Evolutionary conservation across 2,797 vertebrate species (phyloP).

Genomic region (Malacoctenus gilli): DNA sequence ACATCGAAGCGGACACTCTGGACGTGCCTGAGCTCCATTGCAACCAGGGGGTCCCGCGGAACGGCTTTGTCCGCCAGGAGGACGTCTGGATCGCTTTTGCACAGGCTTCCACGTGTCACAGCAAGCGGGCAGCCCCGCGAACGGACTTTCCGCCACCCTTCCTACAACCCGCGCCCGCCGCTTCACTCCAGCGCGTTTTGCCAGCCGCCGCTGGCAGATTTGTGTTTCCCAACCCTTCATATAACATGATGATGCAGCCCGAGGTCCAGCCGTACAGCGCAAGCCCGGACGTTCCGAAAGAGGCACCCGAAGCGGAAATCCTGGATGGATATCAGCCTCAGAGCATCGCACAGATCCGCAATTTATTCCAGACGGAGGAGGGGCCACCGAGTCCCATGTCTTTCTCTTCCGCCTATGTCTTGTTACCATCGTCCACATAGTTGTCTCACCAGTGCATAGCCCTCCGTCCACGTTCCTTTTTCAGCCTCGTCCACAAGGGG

Average conservation of each 20-base stretch:
- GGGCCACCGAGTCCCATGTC: not conserved
- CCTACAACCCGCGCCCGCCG: not conserved
- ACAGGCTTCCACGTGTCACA: constrained; percentile 4
- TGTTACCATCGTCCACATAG: constrained; percentile 30
- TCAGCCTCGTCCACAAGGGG: too few relatives aligned
- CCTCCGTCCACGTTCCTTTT: too few relatives aligned
- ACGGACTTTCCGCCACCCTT: not conserved
- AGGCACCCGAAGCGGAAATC: not conserved
- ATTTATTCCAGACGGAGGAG: not conserved
- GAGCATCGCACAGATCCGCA: not conserved
- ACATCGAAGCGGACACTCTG: constrained; percentile 76
- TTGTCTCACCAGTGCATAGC: too few relatives aligned
- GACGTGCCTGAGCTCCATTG: constrained; percentile 43
- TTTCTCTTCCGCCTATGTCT: constrained; percentile 41
- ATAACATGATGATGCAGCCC: constrained; percentile 5
- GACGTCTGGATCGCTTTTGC: not conserved
- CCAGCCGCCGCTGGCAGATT: not conserved
- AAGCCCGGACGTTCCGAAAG: not conserved
- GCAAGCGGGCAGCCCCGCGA: constrained; percentile 1
- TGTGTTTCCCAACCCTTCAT: constrained; percentile 37
- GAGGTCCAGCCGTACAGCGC: constrained; percentile 70
- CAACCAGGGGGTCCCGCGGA: not conserved
- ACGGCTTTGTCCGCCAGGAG: not conserved
- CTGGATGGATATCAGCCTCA: constrained; percentile 37
- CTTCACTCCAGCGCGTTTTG: too few relatives aligned